phyloP scores from a whole-genome alignment of 1,140 invertebrate genomes.

The Oppia nitens region DNA sequence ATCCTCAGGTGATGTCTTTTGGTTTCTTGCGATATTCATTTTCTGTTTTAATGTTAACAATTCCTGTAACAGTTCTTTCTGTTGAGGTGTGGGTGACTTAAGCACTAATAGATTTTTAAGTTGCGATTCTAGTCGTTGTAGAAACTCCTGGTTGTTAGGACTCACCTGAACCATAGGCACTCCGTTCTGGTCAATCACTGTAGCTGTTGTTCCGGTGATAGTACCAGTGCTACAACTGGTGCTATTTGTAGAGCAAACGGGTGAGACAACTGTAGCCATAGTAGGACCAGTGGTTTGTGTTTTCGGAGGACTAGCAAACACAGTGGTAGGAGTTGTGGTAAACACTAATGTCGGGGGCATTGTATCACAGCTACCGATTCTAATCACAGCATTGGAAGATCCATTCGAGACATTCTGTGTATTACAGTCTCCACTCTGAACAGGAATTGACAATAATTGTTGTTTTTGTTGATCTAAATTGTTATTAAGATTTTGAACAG shows the following conservation, averaged over 20 bases:
- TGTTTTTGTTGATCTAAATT: background rate
- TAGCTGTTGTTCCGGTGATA: background rate
- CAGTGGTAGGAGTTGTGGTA: background rate
- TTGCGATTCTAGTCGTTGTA: constrained; percentile 10
- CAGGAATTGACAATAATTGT: background rate
- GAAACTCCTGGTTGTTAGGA: constrained; percentile 14
- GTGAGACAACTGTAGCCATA: constrained; percentile 8
- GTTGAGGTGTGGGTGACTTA: constrained; percentile 1
- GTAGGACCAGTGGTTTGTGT: constrained; percentile 1
- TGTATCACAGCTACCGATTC: background rate
- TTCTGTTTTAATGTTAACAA: constrained; percentile 5
- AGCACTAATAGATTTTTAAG: constrained; percentile 6
- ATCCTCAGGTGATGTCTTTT: background rate
- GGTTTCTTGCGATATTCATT: constrained; percentile 1
- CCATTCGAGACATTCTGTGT: background rate
- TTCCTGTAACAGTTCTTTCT: constrained; percentile 7
- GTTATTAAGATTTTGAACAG: constrained; percentile 18
- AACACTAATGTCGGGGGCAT: background rate
- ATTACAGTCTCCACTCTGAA: background rate
- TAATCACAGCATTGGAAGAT: background rate
- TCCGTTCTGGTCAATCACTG: constrained; percentile 9
- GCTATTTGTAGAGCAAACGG: constrained; percentile 15
- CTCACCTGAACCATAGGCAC: constrained; percentile 11
- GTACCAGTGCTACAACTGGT: constrained; percentile 13
- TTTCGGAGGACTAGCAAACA: background rate